Conservation (phyloP, 2,113 vertebrate genomes). For the Gopherus flavomarginatus region DNA sequence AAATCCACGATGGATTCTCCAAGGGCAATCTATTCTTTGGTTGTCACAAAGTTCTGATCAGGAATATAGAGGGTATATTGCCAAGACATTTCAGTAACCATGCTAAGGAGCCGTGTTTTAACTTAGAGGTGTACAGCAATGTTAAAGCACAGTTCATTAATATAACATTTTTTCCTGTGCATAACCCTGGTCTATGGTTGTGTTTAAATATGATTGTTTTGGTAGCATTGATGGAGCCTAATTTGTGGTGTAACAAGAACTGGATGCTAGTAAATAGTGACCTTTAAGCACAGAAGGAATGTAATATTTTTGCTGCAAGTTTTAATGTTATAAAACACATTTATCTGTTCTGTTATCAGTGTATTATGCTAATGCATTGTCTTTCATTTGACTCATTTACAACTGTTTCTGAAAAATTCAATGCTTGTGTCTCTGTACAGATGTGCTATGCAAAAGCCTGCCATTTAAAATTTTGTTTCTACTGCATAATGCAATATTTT, state of each 20-base stretch:
- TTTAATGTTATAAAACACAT: not conserved
- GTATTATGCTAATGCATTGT: not conserved
- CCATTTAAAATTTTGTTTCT: not conserved
- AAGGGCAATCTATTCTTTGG: not conserved
- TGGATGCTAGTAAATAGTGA: not conserved
- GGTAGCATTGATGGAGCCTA: not conserved
- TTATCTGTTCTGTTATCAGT: not conserved
- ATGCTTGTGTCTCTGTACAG: not conserved
- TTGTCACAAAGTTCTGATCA: not conserved
- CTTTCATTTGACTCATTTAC: not conserved
- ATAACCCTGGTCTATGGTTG: not conserved
- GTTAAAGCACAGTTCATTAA: not conserved
- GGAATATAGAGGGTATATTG: not conserved
- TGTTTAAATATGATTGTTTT: not conserved
- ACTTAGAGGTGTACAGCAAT: not conserved
- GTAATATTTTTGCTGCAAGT: not conserved
- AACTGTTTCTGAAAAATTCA: not conserved
- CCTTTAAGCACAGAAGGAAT: not conserved
- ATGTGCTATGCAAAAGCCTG: not conserved
- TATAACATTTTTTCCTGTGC: not conserved
- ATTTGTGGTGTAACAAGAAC: not conserved
- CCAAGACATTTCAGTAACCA: not conserved
- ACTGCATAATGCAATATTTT: not conserved
- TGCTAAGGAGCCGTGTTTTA: not conserved
- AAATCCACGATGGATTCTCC: constrained; percentile 7